Base-by-base conservation (phyloP, 2,113 vertebrate species). In the Urocynchramus pylzowi region DNA sequence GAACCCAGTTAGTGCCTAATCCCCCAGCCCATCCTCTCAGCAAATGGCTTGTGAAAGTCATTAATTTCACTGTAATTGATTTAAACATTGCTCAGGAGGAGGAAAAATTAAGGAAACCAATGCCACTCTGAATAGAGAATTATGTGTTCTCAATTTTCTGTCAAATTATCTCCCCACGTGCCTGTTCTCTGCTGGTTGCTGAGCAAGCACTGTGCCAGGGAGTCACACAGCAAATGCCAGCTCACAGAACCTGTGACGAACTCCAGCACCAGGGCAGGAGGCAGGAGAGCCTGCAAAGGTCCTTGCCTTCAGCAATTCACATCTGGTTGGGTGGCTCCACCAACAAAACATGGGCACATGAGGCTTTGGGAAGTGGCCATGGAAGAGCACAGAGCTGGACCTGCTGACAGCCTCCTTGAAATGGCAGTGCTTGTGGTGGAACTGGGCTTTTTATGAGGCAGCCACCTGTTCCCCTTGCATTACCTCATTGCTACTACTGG, bases 61-160 rank as follows among this genome's bases (percentile, higher is more conserved):
- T 96, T 95, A 75, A 69, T 97, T 97, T 91, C 76, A 68, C 77
- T 91, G 69, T 95, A 95, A 95, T 91, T 95, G 80, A 92, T 90
- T 93, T 87, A 91, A 94, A 64, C 19, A 0, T 92, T 84, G 31
- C 89, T 84, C 67, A 61, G 87, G 85, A 89, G 89, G 77, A 89
- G 54, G 63, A 89, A 39, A 49, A 91, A 68, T 84, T 23, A 88
- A 70, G 70, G 67, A 89, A 93, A 79, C 23, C 67, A 74, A 13
- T 84, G 47, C 24, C 30, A 52, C 53, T 67, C 31, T 1, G 14
- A 81, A 85, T 47, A 71, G 81, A 90, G 64, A 61, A 54, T 84
- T 65, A 28, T 10, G 20, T 37, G n/a, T 56, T 90, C 76, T 90
- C 61, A 37, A 3, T 94, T 96, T 90, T 35, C 70, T 92, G 50